Conservation (phyloP, 2,113 vertebrate species). For the Apodemus speciosus region DNA sequence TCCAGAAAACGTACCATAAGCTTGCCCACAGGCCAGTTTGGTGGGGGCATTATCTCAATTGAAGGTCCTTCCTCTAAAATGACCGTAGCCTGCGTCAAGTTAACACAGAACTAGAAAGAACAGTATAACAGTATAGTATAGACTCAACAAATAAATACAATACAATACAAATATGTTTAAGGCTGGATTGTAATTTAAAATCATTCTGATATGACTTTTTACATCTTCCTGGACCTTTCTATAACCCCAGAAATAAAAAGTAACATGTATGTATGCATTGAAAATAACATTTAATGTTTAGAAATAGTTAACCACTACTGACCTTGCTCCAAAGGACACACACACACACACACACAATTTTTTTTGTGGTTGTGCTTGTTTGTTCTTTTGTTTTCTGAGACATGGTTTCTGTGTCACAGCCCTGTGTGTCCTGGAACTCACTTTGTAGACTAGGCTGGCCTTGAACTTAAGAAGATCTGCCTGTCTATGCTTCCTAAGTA, state of each 20-base stretch:
- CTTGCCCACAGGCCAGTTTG: not conserved
- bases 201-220: not conserved
- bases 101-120: not conserved
- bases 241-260: not conserved
- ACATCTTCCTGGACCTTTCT: not conserved
- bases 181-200: not conserved
- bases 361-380: not conserved
- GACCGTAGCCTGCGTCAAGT: not conserved
- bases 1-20: not conserved
- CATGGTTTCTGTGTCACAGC: not conserved
- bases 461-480: not conserved
- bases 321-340: not conserved
- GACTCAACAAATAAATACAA: not conserved
- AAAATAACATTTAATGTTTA: conserved; percentile 34
- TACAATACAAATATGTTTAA: not conserved
- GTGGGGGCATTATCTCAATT: not conserved
- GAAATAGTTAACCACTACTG: not conserved
- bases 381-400: not conserved
- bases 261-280: not conserved
- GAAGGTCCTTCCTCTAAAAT: not conserved
- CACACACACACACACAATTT: not conserved
- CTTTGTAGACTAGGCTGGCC: not conserved
- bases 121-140: not conserved
- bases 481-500: not conserved
- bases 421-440: not conserved